Evolutionary conservation across 2,797 vertebrate genomes (phyloP).

Genomic region (Apogon talboti): DNA sequence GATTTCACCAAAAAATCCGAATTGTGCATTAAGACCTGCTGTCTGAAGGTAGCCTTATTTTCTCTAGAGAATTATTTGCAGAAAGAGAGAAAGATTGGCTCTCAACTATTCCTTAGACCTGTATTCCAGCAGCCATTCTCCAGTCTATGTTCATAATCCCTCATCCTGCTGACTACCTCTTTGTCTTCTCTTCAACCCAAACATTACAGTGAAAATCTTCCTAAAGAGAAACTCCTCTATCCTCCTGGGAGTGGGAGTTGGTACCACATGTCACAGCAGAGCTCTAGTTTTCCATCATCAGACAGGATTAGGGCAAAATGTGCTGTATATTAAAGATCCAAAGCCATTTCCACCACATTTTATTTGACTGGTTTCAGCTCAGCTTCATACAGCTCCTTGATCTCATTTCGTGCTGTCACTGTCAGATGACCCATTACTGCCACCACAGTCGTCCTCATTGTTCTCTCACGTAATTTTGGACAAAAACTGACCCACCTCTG

Average conservation of each 20-base stretch:
- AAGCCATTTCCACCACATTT: not conserved
- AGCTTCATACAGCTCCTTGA: not conserved
- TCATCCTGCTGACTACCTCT: not conserved
- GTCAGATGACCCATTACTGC: not conserved
- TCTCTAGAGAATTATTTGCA: not conserved
- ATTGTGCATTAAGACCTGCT: no score
- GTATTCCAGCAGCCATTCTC: conserved; percentile 15
- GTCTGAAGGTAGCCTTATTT: no score
- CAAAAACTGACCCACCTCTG: not conserved
- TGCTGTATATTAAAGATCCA: conserved; percentile 23
- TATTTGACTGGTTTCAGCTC: not conserved
- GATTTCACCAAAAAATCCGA: no score
- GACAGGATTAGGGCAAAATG: conserved; percentile 27
- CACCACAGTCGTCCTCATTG: not conserved
- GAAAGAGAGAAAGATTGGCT: not conserved
- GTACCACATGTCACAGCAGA: not conserved
- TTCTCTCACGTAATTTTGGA: not conserved
- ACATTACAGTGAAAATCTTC: conserved; percentile 22
- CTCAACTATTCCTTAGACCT: not conserved
- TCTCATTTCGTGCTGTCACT: not conserved
- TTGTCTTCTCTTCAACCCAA: conserved; percentile 24
- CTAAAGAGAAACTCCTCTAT: conserved; percentile 22
- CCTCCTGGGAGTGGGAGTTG: not conserved
- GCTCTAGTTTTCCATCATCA: conserved; percentile 18
- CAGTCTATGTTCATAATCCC: not conserved